Conservation (phyloP, 2,113 vertebrate genomes). For the Synodontis membranacea region DNA sequence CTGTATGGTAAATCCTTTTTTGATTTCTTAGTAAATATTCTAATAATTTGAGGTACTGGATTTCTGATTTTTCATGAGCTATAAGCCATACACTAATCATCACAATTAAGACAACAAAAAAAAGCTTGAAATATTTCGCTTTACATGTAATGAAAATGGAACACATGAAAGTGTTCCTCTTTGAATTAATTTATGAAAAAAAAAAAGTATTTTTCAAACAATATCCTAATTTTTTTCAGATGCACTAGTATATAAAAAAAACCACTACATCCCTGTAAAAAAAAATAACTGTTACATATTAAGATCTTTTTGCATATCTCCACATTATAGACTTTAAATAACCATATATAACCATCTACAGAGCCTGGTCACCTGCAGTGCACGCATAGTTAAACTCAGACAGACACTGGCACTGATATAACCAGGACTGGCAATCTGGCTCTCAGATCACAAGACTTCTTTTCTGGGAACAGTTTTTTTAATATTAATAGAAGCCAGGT, state of each 20-base stretch:
- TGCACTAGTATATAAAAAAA: not conserved
- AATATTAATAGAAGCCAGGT: conserved; percentile 31
- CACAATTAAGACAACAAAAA: too few species aligned
- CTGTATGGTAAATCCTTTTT: too few species aligned
- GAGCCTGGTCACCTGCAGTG: conserved; percentile 1
- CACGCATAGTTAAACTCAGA: conserved; percentile 15
- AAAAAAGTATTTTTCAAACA: too few species aligned
- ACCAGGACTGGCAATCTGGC: not conserved
- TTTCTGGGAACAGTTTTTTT: conserved; percentile 10
- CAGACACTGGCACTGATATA: conserved; percentile 11
- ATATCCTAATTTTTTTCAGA: too few species aligned
- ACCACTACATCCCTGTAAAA: not conserved
- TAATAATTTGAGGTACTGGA: too few species aligned
- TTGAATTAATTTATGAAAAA: too few species aligned
- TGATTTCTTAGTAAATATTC: too few species aligned
- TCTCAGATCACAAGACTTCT: conserved; percentile 11
- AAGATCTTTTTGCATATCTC: not conserved
- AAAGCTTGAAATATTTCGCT: too few species aligned
- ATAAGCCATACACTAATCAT: too few species aligned
- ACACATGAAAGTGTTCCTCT: too few species aligned
- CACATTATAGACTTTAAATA: conserved; percentile 1
- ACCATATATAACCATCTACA: conserved; percentile 5
- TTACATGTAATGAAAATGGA: too few species aligned
- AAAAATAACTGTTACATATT: not conserved
- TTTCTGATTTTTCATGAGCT: too few species aligned